Evolutionary conservation across 2,888 invertebrate genomes (phyloP).

Genomic region (Cerceris ruficornis): DNA sequence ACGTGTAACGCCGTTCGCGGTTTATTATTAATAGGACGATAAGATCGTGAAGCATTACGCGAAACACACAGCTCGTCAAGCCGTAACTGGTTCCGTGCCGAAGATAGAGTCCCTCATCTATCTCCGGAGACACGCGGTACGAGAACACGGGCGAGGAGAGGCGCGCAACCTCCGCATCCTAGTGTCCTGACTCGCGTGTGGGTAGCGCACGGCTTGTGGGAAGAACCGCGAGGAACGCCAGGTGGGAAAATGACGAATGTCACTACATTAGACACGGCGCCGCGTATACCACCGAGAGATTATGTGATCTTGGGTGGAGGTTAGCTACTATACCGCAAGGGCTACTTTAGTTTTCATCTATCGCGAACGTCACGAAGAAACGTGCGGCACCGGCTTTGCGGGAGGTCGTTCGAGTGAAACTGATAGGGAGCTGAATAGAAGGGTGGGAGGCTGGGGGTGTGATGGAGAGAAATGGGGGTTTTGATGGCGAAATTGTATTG

Average conservation of each 20-base stretch:
- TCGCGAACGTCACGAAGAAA: not conserved
- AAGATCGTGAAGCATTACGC: slow-evolving; percentile 70
- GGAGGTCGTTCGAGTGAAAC: no score
- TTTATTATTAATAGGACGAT: slow-evolving; percentile 74
- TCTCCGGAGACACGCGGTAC: slow-evolving; percentile 62
- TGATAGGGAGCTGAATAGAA: no score
- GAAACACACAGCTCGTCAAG: slow-evolving; percentile 71
- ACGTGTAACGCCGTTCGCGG: slow-evolving; percentile 58
- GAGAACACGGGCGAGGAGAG: slow-evolving; percentile 57
- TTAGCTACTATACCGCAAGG: slow-evolving; percentile 29
- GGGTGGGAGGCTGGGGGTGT: no score
- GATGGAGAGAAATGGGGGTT: no score
- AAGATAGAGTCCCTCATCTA: slow-evolving; percentile 68
- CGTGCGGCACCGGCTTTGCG: no score
- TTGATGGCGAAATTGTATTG: no score
- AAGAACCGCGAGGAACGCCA: slow-evolving; percentile 44
- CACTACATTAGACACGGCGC: slow-evolving; percentile 50
- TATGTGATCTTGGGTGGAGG: slow-evolving; percentile 48
- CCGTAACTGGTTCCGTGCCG: slow-evolving; percentile 66
- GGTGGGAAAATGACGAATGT: slow-evolving; percentile 68
- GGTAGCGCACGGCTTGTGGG: slow-evolving; percentile 39
- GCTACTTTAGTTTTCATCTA: not conserved
- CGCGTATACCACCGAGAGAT: slow-evolving; percentile 36
- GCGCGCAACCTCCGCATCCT: slow-evolving; percentile 38
- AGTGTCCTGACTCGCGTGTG: slow-evolving; percentile 27